Conservation (phyloP, 2,888 invertebrate species). For the Heliconius ismenius region DNA sequence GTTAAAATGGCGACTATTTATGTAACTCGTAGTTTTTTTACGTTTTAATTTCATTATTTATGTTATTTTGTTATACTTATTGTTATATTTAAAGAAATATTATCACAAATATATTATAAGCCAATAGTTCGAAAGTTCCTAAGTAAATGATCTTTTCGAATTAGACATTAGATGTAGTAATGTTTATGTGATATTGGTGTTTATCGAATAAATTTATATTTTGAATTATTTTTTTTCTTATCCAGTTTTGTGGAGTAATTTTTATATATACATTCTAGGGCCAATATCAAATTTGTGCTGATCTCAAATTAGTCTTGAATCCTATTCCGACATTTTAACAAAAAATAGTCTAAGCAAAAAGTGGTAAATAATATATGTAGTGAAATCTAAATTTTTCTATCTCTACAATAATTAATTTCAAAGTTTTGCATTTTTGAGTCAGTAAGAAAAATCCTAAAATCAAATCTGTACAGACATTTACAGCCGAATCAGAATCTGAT, state of each 20-base stretch:
- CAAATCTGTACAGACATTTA: too few relatives aligned
- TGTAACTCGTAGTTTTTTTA: neutral
- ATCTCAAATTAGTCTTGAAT: too few relatives aligned
- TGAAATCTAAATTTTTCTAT: too few relatives aligned
- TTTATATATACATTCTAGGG: too few relatives aligned
- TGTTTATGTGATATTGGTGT: slow-evolving; percentile 20
- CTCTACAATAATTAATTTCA: too few relatives aligned
- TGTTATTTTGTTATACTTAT: neutral
- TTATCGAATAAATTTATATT: slow-evolving; percentile 23
- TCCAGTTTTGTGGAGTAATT: neutral
- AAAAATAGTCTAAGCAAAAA: too few relatives aligned
- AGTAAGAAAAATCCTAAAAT: too few relatives aligned
- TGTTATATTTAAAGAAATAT: slow-evolving; percentile 11
- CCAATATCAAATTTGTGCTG: too few relatives aligned
- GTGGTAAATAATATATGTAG: too few relatives aligned
- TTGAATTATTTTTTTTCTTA: neutral
- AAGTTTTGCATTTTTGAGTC: too few relatives aligned
- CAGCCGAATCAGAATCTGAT: too few relatives aligned
- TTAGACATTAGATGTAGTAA: slow-evolving; percentile 10
- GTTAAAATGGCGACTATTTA: neutral
- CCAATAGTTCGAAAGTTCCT: slow-evolving; percentile 43
- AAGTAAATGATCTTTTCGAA: neutral
- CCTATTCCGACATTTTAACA: too few relatives aligned
- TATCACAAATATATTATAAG: slow-evolving; percentile 35
- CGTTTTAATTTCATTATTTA: neutral